Conservation (phyloP, 1,140 invertebrate genomes). For the roundworm (Caenorhabditis elegans) region WBcel235 BX284605.5:4747501-4748000, state of each 20-base stretch:
- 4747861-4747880: neutral
- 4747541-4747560: no score
- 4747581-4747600: no score
- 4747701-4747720: neutral
- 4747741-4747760: neutral
- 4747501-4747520: no score
- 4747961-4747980: no score
- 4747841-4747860: neutral
- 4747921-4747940: neutral
- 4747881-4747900: neutral
- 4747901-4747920: neutral
- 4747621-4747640: no score
- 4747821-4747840: neutral
- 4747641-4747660: neutral
- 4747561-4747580: no score
- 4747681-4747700: neutral
- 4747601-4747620: no score
- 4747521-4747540: no score
- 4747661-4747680: neutral
- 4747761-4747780: neutral
- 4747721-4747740: neutral
- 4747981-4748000: neutral
- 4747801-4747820: neutral
- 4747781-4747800: neutral
- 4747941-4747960: neutral